Base-by-base conservation (phyloP, 2,797 vertebrate species). In the Malurus splendens region DNA sequence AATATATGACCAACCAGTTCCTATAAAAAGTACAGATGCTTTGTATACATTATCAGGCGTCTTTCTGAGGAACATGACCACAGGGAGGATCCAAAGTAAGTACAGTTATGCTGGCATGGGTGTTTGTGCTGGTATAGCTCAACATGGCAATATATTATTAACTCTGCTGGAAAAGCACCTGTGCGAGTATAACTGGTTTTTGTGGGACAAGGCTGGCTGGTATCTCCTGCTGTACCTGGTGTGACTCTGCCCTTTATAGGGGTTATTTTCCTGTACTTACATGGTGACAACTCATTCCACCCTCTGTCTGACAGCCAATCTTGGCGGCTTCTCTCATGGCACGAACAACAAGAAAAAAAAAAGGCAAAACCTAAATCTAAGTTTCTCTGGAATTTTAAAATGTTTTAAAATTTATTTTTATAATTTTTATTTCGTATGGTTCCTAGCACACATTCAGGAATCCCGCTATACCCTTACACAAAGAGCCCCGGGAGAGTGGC, bases 381-480 rank as follows among this genome's bases (percentile, higher is more conserved):
- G 10, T 11, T 72, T 30, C 14, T 38, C 28, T 20, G 41, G 20
- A 18, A 44, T 32, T 36, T 36, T 28, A 23, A 44, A 64, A 30
- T 10, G 12, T 7, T 48, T n/a, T 25, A 23, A 18, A 32, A 4
- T 6, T 1, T 10, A 27, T 8, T 44, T 22, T 24, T 1, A 1
- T 44, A 12, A 25, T 36, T 30, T 42, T 36, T 54, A 47, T 18
- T 66, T 45, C 1, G 4, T 9, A 5, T 8, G 3, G 23, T 5
- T 30, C 14, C 2, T 2, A 8, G 30, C 5, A 9, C 56, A 9
- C 47, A 0, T 12, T 25, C 19, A 2, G 45, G 14, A 47, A 38
- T 12, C n/a, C 1, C 62, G 0, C 38, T 0, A 50, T 3, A 16
- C 6, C 4, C 42, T 16, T 0, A 14, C 2, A 27, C 27, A 8